Percentiles rank a stretch among this genome's conserved stretches.
Conservation (phyloP, 2,797 vertebrate species). For the Sebastes minor region DNA sequence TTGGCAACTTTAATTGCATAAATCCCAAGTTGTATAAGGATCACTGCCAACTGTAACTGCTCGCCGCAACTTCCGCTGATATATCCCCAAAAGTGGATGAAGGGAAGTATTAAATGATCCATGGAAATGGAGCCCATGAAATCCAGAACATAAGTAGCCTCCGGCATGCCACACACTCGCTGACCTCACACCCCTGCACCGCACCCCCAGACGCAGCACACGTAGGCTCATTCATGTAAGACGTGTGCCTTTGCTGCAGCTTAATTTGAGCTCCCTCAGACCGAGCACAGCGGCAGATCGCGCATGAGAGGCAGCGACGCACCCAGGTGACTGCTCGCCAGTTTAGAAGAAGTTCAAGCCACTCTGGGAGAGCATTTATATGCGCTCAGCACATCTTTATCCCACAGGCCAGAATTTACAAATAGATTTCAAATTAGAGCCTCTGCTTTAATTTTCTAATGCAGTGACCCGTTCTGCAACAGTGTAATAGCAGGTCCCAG, state of each 20-base stretch:
- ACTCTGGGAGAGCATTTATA: constrained; percentile 64
- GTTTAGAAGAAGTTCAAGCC: constrained; percentile 46
- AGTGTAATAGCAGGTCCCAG: constrained; percentile 89
- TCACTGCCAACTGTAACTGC: constrained; percentile 43
- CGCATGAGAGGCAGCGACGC: constrained; percentile 19
- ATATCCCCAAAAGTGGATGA: constrained; percentile 53
- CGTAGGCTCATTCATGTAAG: constrained; percentile 61
- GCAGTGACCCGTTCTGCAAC: constrained; percentile 90
- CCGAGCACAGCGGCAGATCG: constrained; percentile 41
- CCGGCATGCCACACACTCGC: constrained; percentile 53
- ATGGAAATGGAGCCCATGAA: constrained; percentile 64
- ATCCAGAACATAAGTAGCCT: constrained; percentile 70
- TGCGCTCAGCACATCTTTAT: constrained; percentile 79
- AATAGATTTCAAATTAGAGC: constrained; percentile 88
- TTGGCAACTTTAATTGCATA: constrained; percentile 55
- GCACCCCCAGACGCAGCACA: constrained; percentile 40
- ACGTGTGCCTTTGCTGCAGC: constrained; percentile 55
- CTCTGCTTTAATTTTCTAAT: constrained; percentile 90
- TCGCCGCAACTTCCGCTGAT: constrained; percentile 23
- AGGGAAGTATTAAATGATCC: constrained; percentile 68
- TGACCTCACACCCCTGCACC: constrained; percentile 46
- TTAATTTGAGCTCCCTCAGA: constrained; percentile 69
- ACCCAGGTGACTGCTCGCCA: constrained; percentile 69
- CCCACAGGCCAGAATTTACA: constrained; percentile 86
- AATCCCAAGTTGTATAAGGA: constrained; percentile 41